These are phyloP conservation scores for cat (Felis catus) DNA, from an alignment of 2,113 vertebrate species.

Conservation along the genomic window F.catus_Fca126_mat1.0 CM031424.1:5587001-5587500, in stretches of 20 bases:
- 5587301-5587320: not conserved
- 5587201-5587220: not conserved
- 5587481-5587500: not conserved
- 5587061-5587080: not conserved
- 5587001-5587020: too few relatives aligned
- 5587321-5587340: not conserved
- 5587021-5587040: too few relatives aligned
- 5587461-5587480: not conserved
- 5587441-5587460: not conserved
- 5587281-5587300: too few relatives aligned
- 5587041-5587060: too few relatives aligned
- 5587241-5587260: not conserved
- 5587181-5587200: not conserved
- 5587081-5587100: not conserved
- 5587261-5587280: not conserved
- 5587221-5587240: too few relatives aligned
- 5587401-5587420: fast-evolving
- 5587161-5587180: not conserved
- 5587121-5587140: not conserved
- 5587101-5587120: not conserved
- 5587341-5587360: not conserved
- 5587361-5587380: not conserved
- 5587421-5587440: not conserved
- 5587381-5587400: not conserved
- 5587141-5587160: not conserved